Percentiles rank a stretch among this genome's conserved stretches.
Evolutionary conservation across 1,140 invertebrate genomes (phyloP).

Genomic region (Bicyclus anynana): DNA sequence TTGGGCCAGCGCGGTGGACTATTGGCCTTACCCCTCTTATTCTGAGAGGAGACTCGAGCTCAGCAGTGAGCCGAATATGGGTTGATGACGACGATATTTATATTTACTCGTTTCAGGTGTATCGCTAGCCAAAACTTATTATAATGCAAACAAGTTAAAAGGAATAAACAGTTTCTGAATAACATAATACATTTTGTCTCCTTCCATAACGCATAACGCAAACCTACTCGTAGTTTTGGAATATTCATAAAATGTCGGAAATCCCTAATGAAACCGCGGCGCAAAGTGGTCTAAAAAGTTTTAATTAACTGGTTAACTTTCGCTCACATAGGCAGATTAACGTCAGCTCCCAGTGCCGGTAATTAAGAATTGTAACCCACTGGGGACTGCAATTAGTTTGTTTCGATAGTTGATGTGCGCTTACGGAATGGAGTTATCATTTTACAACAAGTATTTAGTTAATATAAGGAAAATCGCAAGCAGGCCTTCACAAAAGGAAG

Average conservation of each 20-base stretch:
- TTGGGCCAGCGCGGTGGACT: too few relatives aligned
- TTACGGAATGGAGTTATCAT: not conserved
- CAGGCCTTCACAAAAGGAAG: too few relatives aligned
- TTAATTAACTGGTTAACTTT: constrained; percentile 6
- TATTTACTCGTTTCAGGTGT: too few relatives aligned
- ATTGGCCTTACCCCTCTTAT: too few relatives aligned
- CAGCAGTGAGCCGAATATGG: too few relatives aligned
- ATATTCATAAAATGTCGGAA: not conserved
- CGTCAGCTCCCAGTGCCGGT: not conserved
- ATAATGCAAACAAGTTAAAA: too few relatives aligned
- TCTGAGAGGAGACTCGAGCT: too few relatives aligned
- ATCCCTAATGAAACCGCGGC: not conserved
- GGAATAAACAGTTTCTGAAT: not conserved
- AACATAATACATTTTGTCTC: not conserved
- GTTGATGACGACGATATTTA: too few relatives aligned
- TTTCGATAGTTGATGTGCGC: not conserved
- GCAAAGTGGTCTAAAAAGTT: constrained; percentile 4
- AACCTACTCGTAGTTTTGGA: not conserved
- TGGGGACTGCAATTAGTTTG: not conserved
- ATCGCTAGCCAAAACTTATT: too few relatives aligned
- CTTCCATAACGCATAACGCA: not conserved
- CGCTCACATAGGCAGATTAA: constrained; percentile 2
- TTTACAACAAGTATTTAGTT: not conserved
- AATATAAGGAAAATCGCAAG: too few relatives aligned
- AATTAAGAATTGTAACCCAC: constrained; percentile 2